Percentiles rank a stretch among this genome's conserved stretches.
These are phyloP conservation scores for Caenorhabditis sp. DNA, from an alignment of 2,888 invertebrate species.

Conservation along the genomic window DNA sequence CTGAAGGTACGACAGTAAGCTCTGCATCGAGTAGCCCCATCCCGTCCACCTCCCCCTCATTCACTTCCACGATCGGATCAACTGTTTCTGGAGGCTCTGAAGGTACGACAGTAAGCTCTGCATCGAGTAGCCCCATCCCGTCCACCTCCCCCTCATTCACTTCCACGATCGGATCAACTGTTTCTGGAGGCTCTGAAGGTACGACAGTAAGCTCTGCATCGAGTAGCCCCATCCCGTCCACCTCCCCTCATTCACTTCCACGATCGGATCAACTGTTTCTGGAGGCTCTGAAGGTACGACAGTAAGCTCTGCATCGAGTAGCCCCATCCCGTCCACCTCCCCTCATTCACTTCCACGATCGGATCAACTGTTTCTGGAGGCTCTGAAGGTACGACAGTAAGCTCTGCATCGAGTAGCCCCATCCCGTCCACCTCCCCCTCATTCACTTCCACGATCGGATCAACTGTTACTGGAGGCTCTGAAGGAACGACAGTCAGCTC, in stretches of 20 bases:
- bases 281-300: not conserved
- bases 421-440: not conserved
- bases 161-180: not conserved
- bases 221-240: not conserved
- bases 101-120: not conserved
- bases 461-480: not conserved
- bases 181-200: not conserved
- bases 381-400: slow-evolving; percentile 4
- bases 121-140: not conserved
- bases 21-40: not conserved
- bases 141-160: not conserved
- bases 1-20: not conserved
- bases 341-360: not conserved
- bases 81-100: not conserved
- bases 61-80: not conserved
- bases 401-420: not conserved
- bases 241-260: not conserved
- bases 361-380: not conserved
- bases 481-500: not conserved
- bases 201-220: not conserved
- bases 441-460: not conserved
- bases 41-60: not conserved
- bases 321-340: not conserved
- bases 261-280: not conserved
- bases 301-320: not conserved